Conservation (phyloP, 2,797 vertebrate genomes). For the Halcyon badia region DNA sequence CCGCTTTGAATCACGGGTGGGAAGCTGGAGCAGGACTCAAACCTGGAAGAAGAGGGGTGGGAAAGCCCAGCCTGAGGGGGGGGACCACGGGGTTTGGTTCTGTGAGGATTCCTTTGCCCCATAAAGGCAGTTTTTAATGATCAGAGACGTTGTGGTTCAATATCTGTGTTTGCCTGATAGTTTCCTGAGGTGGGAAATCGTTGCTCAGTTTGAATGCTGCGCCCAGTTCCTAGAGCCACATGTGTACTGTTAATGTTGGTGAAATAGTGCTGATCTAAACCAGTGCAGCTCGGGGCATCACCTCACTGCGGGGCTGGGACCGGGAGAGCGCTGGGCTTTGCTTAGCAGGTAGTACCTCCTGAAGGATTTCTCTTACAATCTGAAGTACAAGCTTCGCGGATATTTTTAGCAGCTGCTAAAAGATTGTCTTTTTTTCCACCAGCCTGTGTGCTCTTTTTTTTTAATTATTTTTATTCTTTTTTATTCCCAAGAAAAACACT, state of each 20-base stretch:
- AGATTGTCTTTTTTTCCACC: background rate
- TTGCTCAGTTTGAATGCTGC: background rate
- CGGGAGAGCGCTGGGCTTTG: background rate
- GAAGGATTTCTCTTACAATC: background rate
- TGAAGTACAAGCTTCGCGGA: background rate
- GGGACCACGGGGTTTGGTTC: accelerated
- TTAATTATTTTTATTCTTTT: background rate
- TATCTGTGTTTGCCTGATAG: background rate
- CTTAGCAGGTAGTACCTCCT: background rate
- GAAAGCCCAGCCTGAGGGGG: background rate
- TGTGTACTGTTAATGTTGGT: background rate
- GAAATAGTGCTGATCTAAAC: background rate
- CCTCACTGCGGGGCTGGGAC: background rate
- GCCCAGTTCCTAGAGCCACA: background rate
- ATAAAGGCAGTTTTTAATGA: background rate
- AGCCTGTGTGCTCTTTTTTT: background rate
- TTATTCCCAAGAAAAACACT: background rate
- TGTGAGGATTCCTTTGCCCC: background rate
- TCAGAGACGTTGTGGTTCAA: background rate
- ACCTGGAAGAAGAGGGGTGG: background rate
- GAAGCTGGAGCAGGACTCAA: background rate
- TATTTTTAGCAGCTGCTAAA: conserved; percentile 41
- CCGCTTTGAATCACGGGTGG: accelerated
- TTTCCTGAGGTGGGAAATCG: background rate
- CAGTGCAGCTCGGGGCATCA: background rate